Base-by-base conservation (phyloP, 2,113 vertebrate species). In the Papio anubis region DNA sequence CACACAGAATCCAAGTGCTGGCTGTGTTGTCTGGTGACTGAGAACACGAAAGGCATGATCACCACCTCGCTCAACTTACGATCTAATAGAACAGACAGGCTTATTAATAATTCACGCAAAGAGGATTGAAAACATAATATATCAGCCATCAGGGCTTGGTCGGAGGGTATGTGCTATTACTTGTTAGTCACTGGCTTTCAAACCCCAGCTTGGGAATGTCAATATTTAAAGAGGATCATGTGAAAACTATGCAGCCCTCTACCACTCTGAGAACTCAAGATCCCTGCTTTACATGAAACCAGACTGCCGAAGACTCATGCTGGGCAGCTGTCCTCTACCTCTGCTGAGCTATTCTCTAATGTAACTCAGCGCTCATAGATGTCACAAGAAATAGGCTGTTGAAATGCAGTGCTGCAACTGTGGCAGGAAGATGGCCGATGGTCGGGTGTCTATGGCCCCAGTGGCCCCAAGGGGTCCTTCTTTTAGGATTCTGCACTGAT, bases 321-420 rank as follows among this genome's bases (percentile, higher is more conserved):
- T 6, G 7, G 38, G 17, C 0, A 0, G 7, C 14, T 6, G 21
- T 1, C 6, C n/a, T 27, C 10, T 9, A 2, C 21, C 45, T 12
- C 2, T 5, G 1, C 18, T 0, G 35, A 72, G 23, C 5, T 20
- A 8, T 13, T 27, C 38, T 35, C 68, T n/a, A 4, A 27, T 0
- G 5, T 7, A 27, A 38, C 25, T 27, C 32, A 20, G 75, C 16
- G 10, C 14, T n/a, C 8, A 25, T 0, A 13, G 57, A 13, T 12
- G 40, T 52, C 38, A 18, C 40, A 48, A 93, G 70, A 57, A 5
- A 8, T 2, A 2, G 14, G 43, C 75, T 87, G 52, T 20, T 1
- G 32, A 83, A 38, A 75, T 0, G 0, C 9, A 27, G 66, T 8
- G 7, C 45, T 2, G 20, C 52, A 35, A 14, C 6, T 4, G 10